Evolutionary conservation across 2,888 invertebrate genomes (phyloP).

Genomic region (Melanophora roralis): DNA sequence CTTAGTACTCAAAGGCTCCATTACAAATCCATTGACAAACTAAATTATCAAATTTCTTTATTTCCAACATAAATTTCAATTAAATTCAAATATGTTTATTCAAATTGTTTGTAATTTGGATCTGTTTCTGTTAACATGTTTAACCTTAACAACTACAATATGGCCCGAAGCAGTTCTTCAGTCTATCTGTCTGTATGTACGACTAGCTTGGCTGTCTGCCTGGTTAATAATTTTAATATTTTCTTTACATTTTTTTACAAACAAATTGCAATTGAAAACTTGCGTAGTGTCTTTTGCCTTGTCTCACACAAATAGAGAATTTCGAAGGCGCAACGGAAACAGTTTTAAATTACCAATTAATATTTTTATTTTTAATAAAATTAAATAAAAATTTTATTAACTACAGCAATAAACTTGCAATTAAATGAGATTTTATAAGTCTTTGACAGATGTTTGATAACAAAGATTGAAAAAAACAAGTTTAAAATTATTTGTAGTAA

Average conservation of each 20-base stretch:
- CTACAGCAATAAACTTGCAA: constrained; percentile 8
- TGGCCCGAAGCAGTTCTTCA: not conserved
- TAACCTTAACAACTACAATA: not conserved
- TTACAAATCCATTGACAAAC: no score
- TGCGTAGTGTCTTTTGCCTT: constrained; percentile 18
- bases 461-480: not conserved
- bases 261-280: no score
- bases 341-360: constrained; percentile 53
- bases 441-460: not conserved
- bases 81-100: no score
- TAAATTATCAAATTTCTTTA: no score
- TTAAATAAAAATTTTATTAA: not conserved
- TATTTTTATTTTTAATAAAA: constrained; percentile 27
- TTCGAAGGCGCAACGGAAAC: constrained; percentile 58
- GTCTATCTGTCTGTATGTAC: no score
- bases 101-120: not conserved
- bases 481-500: no score
- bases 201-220: not conserved
- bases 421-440: constrained; percentile 38
- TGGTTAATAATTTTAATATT: not conserved
- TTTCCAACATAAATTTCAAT: no score
- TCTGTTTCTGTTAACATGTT: not conserved
- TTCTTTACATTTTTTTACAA: no score
- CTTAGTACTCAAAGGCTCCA: no score
- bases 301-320: not conserved